Conservation (phyloP, 2,113 vertebrate species). For the Neotragus pygmaeus region DNA sequence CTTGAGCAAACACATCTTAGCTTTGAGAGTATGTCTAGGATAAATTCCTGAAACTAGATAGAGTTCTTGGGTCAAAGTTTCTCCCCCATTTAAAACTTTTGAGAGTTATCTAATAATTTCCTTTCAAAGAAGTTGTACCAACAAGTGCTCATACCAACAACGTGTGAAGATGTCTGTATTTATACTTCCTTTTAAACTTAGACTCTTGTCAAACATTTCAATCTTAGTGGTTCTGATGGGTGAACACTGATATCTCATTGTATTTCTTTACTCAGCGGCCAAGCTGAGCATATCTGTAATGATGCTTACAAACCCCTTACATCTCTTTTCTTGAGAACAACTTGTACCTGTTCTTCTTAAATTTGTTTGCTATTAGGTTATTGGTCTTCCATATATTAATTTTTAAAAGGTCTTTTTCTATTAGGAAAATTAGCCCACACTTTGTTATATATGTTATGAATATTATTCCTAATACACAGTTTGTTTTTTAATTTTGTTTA, state of each 20-base stretch:
- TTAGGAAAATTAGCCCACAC: not conserved
- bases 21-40: not conserved
- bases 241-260: not conserved
- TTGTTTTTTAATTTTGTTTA: not conserved
- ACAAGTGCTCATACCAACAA: not conserved
- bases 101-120: not conserved
- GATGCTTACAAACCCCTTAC: not conserved
- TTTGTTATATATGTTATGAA: not conserved
- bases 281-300: not conserved
- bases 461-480: not conserved
- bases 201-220: not conserved
- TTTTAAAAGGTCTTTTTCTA: not conserved
- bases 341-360: not conserved
- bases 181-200: not conserved
- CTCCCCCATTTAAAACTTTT: not conserved
- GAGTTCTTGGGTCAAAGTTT: not conserved
- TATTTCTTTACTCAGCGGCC: not conserved
- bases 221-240: not conserved
- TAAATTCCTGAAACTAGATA: not conserved
- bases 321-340: not conserved
- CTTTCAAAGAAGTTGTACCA: not conserved
- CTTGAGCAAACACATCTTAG: not conserved
- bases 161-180: not conserved
- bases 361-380: not conserved
- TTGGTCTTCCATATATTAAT: not conserved